Percentiles rank a stretch among this genome's conserved stretches.
phyloP scores from a whole-genome alignment of 2,888 invertebrate species.

The Blastobasis adustella region DNA sequence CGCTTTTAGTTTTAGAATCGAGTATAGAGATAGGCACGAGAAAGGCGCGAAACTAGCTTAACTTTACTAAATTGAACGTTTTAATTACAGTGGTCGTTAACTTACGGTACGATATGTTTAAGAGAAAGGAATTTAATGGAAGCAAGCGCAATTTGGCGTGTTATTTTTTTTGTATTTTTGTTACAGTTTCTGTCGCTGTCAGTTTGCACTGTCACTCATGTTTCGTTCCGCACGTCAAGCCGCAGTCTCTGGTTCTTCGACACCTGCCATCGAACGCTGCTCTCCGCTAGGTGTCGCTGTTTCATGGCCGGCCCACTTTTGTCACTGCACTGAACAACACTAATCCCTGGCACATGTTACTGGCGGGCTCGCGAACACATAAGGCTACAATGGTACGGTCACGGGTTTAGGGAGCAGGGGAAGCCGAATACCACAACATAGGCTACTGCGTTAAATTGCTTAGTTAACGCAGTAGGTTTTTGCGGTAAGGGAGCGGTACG shows the following conservation, averaged over 20 bases:
- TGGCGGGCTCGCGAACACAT: constrained; percentile 15
- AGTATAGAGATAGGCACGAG: constrained; percentile 63
- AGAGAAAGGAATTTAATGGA: constrained; percentile 62
- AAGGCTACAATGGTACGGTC: too few relatives aligned
- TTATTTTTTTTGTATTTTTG: constrained; percentile 25
- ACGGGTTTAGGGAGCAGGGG: too few relatives aligned
- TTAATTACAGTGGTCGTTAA: constrained; percentile 44
- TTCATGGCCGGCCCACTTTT: constrained; percentile 72
- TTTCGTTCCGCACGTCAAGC: constrained; percentile 67
- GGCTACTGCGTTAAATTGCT: too few relatives aligned
- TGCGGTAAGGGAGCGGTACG: too few relatives aligned
- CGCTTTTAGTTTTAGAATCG: constrained; percentile 56
- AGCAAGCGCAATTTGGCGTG: constrained; percentile 72
- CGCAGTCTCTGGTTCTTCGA: constrained; percentile 67
- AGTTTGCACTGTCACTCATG: constrained; percentile 43
- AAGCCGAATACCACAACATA: too few relatives aligned
- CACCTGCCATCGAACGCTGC: constrained; percentile 65
- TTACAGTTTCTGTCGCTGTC: constrained; percentile 19
- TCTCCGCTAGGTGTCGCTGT: constrained; percentile 52
- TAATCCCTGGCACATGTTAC: constrained; percentile 49
- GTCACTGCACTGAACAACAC: constrained; percentile 62
- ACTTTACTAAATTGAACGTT: constrained; percentile 44
- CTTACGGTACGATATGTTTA: constrained; percentile 66
- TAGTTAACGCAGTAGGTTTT: too few relatives aligned
- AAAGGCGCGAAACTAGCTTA: constrained; percentile 60